phyloP scores from a whole-genome alignment of 2,113 vertebrate species.

The Apteryx owenii region DNA sequence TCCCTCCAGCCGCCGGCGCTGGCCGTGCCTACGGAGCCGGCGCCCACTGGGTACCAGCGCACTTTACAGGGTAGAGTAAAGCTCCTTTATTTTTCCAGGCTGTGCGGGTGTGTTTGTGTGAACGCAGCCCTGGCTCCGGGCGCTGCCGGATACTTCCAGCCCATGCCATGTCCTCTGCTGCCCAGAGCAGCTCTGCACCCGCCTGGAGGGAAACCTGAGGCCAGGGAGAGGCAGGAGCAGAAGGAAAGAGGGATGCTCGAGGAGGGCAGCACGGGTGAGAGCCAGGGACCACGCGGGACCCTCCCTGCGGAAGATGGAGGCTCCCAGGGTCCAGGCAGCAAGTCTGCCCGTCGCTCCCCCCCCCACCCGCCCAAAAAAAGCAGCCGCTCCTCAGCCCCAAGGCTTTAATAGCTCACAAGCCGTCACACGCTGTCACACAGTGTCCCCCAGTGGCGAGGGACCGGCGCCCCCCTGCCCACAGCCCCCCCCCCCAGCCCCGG shows the following conservation, averaged over 20 bases:
- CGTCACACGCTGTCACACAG: neutral
- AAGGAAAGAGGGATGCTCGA: neutral
- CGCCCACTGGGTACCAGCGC: accelerated
- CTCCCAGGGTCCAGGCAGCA: no score
- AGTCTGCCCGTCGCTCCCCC: no score
- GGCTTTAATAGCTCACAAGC: neutral
- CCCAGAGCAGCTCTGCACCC: neutral
- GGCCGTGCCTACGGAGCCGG: no score
- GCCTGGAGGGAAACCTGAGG: neutral
- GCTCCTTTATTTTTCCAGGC: slow-evolving; percentile 45
- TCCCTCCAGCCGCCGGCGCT: no score
- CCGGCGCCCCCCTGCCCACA: no score
- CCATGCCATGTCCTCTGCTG: neutral
- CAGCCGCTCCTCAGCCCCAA: neutral
- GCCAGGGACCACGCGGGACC: neutral
- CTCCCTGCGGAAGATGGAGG: no score
- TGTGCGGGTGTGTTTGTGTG: neutral
- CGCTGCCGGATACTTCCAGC: neutral
- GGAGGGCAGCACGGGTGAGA: accelerated
- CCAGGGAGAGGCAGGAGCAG: neutral
- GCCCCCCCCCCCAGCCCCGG: no score
- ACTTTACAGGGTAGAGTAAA: neutral
- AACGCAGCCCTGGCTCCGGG: no score
- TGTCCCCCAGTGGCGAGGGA: neutral
- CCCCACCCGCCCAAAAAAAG: neutral